Percentiles rank a stretch among this genome's conserved stretches.
Conservation (phyloP, 2,113 vertebrate species). For the Mustelus asterias region DNA sequence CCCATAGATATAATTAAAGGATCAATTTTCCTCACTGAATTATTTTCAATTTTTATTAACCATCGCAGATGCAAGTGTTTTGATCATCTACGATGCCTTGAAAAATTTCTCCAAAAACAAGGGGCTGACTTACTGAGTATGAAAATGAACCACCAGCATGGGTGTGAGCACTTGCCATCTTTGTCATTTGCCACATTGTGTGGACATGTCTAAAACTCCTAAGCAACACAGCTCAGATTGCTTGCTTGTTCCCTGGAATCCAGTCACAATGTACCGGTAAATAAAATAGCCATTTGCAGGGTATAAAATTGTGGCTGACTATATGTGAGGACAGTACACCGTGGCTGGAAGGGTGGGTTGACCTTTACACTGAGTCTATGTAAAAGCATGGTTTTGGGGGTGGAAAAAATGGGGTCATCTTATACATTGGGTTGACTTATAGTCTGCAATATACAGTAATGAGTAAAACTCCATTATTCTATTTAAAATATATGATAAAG, state of each 20-base stretch:
- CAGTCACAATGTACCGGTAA: neutral
- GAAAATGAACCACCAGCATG: no score
- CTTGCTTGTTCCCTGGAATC: neutral
- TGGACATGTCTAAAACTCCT: no score
- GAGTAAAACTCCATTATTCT: neutral
- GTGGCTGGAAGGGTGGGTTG: neutral
- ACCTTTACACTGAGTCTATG: neutral
- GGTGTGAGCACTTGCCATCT: no score
- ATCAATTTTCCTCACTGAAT: neutral
- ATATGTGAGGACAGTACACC: neutral
- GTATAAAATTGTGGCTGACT: neutral
- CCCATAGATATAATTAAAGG: neutral
- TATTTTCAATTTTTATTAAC: neutral
- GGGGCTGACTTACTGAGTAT: no score
- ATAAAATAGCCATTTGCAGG: neutral
- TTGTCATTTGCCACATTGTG: no score
- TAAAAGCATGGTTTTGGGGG: neutral
- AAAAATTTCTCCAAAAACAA: no score
- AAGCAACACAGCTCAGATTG: no score
- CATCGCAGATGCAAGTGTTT: no score
- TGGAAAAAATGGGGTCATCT: neutral
- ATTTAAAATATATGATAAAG: neutral
- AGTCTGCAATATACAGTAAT: neutral
- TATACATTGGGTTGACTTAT: neutral
- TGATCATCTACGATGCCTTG: no score